These are phyloP conservation scores for Mus caroli DNA, from an alignment of 2,797 vertebrate species.

Conservation along the genomic window DNA sequence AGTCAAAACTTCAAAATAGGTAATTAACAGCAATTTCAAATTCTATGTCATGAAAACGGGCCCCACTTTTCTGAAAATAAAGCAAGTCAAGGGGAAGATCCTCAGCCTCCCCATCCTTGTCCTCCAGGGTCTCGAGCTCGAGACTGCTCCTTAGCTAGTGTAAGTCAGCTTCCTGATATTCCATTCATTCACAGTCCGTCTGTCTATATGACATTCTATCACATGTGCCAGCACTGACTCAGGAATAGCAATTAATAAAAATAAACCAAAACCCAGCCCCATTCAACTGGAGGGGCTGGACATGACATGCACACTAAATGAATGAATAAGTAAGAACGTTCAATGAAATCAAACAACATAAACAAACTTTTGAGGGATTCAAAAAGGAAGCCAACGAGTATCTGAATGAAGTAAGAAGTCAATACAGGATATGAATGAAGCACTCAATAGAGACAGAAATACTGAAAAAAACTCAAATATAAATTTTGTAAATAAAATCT, in stretches of 20 bases:
- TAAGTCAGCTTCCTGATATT: constrained; percentile 22
- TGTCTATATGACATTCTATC: background rate
- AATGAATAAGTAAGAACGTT: background rate
- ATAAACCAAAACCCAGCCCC: constrained; percentile 6
- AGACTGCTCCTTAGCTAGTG: background rate
- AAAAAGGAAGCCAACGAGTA: background rate
- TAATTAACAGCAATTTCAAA: constrained; percentile 41
- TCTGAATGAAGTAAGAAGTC: background rate
- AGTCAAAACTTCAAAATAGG: constrained; percentile 66
- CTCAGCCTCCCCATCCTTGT: background rate
- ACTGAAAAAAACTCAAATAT: background rate
- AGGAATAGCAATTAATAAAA: constrained; percentile 15
- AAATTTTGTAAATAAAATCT: background rate
- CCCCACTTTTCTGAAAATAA: constrained; percentile 37
- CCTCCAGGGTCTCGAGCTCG: background rate
- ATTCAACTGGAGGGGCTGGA: background rate
- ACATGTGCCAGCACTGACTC: background rate
- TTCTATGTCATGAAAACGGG: constrained; percentile 16
- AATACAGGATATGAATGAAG: background rate
- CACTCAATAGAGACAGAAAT: background rate
- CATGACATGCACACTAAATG: background rate
- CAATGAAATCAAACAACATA: background rate
- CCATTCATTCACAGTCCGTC: background rate
- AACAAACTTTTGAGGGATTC: background rate
- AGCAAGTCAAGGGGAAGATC: constrained; percentile 4